These are phyloP conservation scores for Megaceryle alcyon DNA, from an alignment of 2,797 vertebrate genomes.

Conservation along the genomic window DNA sequence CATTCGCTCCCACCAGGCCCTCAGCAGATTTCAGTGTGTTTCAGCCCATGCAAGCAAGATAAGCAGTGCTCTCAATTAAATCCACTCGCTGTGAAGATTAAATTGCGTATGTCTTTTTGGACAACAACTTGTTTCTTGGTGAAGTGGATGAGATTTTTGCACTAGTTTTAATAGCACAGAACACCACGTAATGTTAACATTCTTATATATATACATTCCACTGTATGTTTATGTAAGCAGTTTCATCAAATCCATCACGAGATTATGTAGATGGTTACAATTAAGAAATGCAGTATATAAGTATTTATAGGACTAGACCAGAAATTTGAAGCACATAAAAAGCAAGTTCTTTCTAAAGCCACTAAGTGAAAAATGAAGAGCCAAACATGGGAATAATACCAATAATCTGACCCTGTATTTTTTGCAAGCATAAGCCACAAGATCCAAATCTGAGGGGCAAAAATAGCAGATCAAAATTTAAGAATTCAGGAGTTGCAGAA, in stretches of 20 bases:
- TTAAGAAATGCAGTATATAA: background rate
- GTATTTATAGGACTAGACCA: conserved; percentile 17
- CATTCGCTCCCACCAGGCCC: background rate
- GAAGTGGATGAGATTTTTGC: background rate
- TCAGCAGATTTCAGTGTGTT: background rate
- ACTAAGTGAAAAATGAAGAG: background rate
- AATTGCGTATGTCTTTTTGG: background rate
- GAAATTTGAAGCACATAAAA: background rate
- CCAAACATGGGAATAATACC: background rate
- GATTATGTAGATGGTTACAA: conserved; percentile 4
- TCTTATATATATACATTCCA: background rate
- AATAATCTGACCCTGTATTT: background rate
- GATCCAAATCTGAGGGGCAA: background rate
- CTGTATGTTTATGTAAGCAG: background rate
- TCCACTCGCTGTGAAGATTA: background rate
- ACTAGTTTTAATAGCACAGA: background rate
- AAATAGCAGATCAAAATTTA: conserved; percentile 19
- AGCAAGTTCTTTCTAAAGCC: background rate
- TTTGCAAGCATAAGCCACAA: background rate
- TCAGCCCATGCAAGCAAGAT: background rate
- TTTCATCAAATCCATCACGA: background rate
- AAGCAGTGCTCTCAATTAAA: background rate
- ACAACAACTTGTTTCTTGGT: background rate
- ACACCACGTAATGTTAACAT: background rate
- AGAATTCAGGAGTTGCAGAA: background rate